Evolutionary conservation across 2,113 vertebrate genomes (phyloP).

Genomic region (Pelobates fuscus): DNA sequence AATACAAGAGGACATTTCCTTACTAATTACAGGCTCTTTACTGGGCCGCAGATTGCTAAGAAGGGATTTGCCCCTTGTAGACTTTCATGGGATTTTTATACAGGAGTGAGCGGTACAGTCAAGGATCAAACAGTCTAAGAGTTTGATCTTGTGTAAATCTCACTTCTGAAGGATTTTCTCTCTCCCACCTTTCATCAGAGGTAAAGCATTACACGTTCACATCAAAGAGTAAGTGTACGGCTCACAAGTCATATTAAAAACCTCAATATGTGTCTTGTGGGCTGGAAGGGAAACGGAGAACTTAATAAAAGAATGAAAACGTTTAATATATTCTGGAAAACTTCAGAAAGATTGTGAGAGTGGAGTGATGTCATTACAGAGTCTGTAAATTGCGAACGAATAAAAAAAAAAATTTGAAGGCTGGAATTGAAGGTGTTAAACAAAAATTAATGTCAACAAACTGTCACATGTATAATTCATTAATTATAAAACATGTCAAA

Average conservation of each 20-base stretch:
- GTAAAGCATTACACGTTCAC: slow-evolving; percentile 40
- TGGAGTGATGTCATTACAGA: slow-evolving; percentile 5
- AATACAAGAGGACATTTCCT: slow-evolving; percentile 43
- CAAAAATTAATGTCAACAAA: no score
- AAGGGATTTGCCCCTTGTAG: slow-evolving; percentile 39
- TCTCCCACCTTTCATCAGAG: slow-evolving; percentile 45
- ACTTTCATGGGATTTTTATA: slow-evolving; percentile 33
- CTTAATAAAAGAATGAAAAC: not conserved
- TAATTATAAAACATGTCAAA: no score
- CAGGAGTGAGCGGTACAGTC: slow-evolving; percentile 16
- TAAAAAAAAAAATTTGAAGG: no score
- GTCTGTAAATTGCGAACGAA: no score
- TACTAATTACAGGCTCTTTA: slow-evolving; percentile 45
- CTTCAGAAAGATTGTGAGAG: not conserved
- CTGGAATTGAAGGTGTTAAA: no score
- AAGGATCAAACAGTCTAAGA: slow-evolving; percentile 36
- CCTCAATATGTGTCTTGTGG: slow-evolving; percentile 37
- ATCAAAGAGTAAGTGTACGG: slow-evolving; percentile 38
- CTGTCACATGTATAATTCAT: no score
- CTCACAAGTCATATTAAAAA: slow-evolving; percentile 36
- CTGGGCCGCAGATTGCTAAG: slow-evolving; percentile 24
- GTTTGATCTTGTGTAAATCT: slow-evolving; percentile 50
- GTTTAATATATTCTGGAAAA: no score
- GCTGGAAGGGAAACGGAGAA: slow-evolving; percentile 10
- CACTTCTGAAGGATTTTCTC: slow-evolving; percentile 47